Base-by-base conservation (phyloP, 2,113 vertebrate genomes). In the Acrocephalus kingi region DNA sequence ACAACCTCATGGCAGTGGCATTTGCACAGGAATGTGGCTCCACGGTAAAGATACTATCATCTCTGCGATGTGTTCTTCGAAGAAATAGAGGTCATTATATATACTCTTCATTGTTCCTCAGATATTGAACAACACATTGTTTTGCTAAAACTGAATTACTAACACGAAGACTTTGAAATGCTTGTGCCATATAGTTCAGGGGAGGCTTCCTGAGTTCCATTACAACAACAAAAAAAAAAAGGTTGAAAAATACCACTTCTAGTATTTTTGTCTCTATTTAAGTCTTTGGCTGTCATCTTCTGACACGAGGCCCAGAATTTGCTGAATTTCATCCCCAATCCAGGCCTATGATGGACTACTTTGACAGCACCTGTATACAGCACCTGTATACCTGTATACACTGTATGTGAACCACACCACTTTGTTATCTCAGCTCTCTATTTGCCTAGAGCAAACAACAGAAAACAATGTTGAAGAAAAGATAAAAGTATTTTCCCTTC, bases 401-500 rank as follows among this genome's bases (percentile, higher is more conserved):
- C 13, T 89, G 67, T 9, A 51, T 63, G 9, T 55, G 27, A 83
- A 28, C 49, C 6, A 4, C 20, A 35, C 1, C 24, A 17, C 37
- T 37, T 15, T 30, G 2, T 46, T 68, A 39, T 6, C 39, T 86
- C 37, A 74, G 76, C 19, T 83, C 55, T 77, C 28, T 62, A 7
- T 31, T 21, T 58, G 31, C 16, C 49, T 19, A 39, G 27, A 66
- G 58, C 31, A 62, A 86, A 22, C 48, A 81, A 41, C 14, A 56
- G 52, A 48, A 75, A 75, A 69, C 61, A 41, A 49, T 1, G 3
- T 17, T n/a, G 27, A 58, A 45, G 17, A 71, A 73, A 54, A 46
- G 10, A 59, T 8, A 56, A 9, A 69, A 76, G 6, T 8, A 19
- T 10, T 68, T 8, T 4, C 1, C 2, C 2, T 1, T 18, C 1